Base-by-base conservation (phyloP, 2,888 invertebrate genomes). In the Heteromurus nitidus region DNA sequence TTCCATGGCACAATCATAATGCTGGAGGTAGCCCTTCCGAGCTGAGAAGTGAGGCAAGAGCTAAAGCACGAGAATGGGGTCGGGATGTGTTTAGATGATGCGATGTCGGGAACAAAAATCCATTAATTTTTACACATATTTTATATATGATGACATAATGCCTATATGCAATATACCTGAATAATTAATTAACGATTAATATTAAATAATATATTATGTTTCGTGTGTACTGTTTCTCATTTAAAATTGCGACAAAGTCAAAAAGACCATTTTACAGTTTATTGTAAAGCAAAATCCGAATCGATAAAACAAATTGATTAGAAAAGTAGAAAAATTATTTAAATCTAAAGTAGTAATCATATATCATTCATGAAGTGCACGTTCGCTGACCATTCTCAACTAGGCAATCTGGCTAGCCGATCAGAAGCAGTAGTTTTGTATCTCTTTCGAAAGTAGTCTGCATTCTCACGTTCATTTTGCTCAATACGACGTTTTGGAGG, bases 61-160 rank as follows among this genome's bases (percentile, higher is more conserved):
- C 53, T 3, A 77, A 69, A 36, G 77, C 77, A 18, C 13, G 50
- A 9, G 62, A 77, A 60, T 77, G 77, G 77, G 69, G 69, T 1
- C 60, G 20, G 42, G 77, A 77, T 62, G 18, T 53, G 11, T 67
- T 28, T 67, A 74, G 74, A 42, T 74, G 74, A 74, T 65, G 62
- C 31, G 22, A n/a, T 20, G 5, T 18, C 2, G 13, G 2, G 31
- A n/a, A 2, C 20, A 62, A 36, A 5, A 62, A 20, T 30, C 9
- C 30, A 28, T 60, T 60, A 13, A 60, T 60, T 28, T 28, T 60
- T 28, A 9, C 3, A 36, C 36, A n/a, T n/a, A n/a, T 36, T 24
- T 3, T 55, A 60, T 3, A 28, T n/a, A 60, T 60, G 28, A 28
- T 60, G 30, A 60, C 22, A n/a, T 13, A 60, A 9, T 13, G n/a